Evolutionary conservation across 2,797 vertebrate species (phyloP).

Genomic region (Helostoma temminkii): DNA sequence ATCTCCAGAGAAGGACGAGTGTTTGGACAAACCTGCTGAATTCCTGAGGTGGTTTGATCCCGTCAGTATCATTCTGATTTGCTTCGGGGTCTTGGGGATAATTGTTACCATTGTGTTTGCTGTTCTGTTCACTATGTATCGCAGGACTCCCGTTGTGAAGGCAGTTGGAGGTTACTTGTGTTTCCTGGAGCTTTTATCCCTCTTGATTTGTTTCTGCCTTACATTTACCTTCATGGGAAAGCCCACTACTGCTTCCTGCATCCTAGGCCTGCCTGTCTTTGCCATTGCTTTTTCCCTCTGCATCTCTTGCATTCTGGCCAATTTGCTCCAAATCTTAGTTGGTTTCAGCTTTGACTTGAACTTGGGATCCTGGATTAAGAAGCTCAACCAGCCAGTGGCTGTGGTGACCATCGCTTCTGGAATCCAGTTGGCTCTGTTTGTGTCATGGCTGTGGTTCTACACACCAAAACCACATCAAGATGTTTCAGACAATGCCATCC

Average conservation of each 20-base stretch:
- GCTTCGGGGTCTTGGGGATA: constrained; percentile 42
- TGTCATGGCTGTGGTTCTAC: constrained; percentile 49
- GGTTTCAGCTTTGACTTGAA: constrained; percentile 70
- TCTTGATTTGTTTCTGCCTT: constrained; percentile 66
- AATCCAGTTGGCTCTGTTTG: constrained; percentile 65
- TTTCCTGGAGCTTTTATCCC: constrained; percentile 73
- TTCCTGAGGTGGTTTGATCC: constrained; percentile 59
- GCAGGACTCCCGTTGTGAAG: constrained; percentile 74
- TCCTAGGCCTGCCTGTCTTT: constrained; percentile 67
- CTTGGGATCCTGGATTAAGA: constrained; percentile 31
- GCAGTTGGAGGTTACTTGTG: constrained; percentile 75
- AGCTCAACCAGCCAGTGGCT: constrained; percentile 59
- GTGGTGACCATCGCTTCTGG: constrained; percentile 55
- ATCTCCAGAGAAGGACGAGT: neutral
- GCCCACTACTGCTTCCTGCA: constrained; percentile 51
- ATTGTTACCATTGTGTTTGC: constrained; percentile 43
- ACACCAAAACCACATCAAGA: fast-evolving
- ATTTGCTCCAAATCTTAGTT: constrained; percentile 74
- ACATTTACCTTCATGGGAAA: constrained; percentile 44
- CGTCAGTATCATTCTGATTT: constrained; percentile 53
- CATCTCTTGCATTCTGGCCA: constrained; percentile 77
- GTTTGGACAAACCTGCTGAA: constrained; percentile 13
- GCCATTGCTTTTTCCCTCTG: constrained; percentile 71
- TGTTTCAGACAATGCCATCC: fast-evolving
- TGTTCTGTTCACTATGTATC: constrained; percentile 60